phyloP scores from a whole-genome alignment of 2,113 vertebrate species.

The Rhea pennata region DNA sequence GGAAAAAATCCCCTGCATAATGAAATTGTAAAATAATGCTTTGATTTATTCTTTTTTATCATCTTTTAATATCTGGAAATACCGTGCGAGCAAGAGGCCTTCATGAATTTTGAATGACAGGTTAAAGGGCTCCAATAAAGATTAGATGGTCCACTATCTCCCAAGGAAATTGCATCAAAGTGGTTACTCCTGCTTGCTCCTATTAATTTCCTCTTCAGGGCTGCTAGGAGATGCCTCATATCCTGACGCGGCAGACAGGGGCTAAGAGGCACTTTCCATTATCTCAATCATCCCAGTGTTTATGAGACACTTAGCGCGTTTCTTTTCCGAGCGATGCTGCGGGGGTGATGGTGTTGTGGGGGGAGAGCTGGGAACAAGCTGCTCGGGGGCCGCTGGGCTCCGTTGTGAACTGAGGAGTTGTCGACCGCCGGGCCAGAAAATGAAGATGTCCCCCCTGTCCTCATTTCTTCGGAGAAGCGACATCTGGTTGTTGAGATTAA shows the following conservation, averaged over 20 bases:
- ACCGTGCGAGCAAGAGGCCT: slow-evolving; percentile 67
- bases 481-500: not conserved
- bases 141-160: slow-evolving; percentile 84
- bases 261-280: slow-evolving; percentile 80
- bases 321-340: slow-evolving; percentile 66
- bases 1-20: slow-evolving; percentile 5
- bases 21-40: slow-evolving; percentile 76
- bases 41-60: slow-evolving; percentile 75
- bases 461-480: not conserved
- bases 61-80: slow-evolving; percentile 73
- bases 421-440: not conserved
- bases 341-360: slow-evolving; percentile 9
- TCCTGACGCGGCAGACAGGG: slow-evolving; percentile 75
- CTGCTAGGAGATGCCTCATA: slow-evolving; percentile 81
- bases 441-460: not conserved
- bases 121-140: slow-evolving; percentile 85
- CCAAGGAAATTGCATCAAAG: slow-evolving; percentile 86
- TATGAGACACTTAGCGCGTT: slow-evolving; percentile 75
- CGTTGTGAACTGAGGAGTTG: not conserved
- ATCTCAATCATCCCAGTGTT: slow-evolving; percentile 78
- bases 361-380: rapidly evolving
- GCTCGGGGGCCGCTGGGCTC: not conserved
- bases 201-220: slow-evolving; percentile 82
- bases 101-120: slow-evolving; percentile 80
- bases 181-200: slow-evolving; percentile 83